phyloP scores from a whole-genome alignment of 2,888 invertebrate genomes.

The Latrodectus hesperus region DNA sequence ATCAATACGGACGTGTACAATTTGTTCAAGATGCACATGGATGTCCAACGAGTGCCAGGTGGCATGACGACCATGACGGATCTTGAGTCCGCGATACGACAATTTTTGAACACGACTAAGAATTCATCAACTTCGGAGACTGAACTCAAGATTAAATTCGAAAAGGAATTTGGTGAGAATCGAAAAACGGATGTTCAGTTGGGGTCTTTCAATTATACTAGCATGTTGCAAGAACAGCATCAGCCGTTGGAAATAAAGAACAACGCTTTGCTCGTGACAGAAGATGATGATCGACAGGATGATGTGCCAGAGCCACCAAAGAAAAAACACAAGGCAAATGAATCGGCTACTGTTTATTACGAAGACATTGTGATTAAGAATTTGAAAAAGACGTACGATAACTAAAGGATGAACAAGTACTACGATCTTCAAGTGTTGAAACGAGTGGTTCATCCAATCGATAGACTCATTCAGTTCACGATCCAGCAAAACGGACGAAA shows the following conservation, averaged over 20 bases:
- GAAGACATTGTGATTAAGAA: conserved; percentile 6
- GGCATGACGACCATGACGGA: conserved; percentile 17
- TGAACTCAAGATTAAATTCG: conserved; percentile 12
- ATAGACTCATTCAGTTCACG: background rate
- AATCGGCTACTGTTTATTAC: background rate
- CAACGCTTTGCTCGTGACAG: background rate
- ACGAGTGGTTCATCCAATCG: background rate
- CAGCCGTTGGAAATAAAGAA: background rate
- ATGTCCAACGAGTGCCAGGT: background rate
- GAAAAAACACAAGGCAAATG: background rate
- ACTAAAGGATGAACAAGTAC: background rate
- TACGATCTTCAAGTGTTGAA: conserved; percentile 11
- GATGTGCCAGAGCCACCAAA: background rate
- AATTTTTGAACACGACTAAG: conserved; percentile 14
- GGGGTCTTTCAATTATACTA: background rate
- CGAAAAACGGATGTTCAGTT: background rate
- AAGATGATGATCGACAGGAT: background rate
- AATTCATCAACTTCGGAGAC: background rate
- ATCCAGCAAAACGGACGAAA: background rate
- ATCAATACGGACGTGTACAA: conserved; percentile 27
- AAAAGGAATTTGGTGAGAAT: conserved; percentile 10
- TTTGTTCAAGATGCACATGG: conserved; percentile 20
- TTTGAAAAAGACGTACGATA: background rate
- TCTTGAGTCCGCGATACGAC: conserved; percentile 12
- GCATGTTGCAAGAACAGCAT: background rate